phyloP scores from a whole-genome alignment of 64 coral and sea anemone species.

The Montipora foliosa region DNA sequence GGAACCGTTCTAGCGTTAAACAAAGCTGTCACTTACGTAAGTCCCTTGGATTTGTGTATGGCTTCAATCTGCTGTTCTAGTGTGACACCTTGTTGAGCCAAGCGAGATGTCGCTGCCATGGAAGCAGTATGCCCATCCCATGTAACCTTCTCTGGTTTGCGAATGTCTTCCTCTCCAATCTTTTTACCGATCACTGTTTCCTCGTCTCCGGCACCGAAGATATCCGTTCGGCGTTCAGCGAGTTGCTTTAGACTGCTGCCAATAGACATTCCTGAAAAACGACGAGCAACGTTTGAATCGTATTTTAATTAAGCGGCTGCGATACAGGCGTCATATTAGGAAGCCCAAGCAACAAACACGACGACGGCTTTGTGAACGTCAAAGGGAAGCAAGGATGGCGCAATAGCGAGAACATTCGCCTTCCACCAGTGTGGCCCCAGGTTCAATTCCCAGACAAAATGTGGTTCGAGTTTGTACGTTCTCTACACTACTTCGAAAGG shows the following conservation, averaged over 20 bases:
- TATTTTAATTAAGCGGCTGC: too few relatives aligned
- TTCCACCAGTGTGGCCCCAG: too few relatives aligned
- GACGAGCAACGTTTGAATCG: background rate
- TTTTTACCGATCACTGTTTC: conserved; percentile 97
- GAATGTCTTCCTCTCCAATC: conserved; percentile 95
- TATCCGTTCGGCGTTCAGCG: conserved; percentile 97
- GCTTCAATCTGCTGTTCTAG: conserved; percentile 97
- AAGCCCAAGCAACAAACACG: too few relatives aligned
- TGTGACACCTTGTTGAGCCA: conserved; percentile 91
- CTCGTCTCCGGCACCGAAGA: conserved; percentile 98
- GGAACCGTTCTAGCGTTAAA: too few relatives aligned
- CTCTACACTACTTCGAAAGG: too few relatives aligned
- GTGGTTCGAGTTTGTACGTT: too few relatives aligned
- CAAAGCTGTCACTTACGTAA: conserved; percentile 69
- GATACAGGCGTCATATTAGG: too few relatives aligned
- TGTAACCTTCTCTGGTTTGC: conserved; percentile 96
- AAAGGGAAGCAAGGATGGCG: too few relatives aligned
- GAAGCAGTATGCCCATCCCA: conserved; percentile 99
- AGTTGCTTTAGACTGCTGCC: conserved; percentile 97
- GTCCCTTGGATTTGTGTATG: conserved; percentile 97
- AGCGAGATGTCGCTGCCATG: conserved; percentile 93
- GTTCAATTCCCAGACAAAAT: too few relatives aligned
- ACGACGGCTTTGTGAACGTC: too few relatives aligned
- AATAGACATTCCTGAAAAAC: conserved; percentile 81
- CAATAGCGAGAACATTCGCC: too few relatives aligned